Conservation (phyloP, 2,888 invertebrate genomes). For the Parelbella ahira region DNA sequence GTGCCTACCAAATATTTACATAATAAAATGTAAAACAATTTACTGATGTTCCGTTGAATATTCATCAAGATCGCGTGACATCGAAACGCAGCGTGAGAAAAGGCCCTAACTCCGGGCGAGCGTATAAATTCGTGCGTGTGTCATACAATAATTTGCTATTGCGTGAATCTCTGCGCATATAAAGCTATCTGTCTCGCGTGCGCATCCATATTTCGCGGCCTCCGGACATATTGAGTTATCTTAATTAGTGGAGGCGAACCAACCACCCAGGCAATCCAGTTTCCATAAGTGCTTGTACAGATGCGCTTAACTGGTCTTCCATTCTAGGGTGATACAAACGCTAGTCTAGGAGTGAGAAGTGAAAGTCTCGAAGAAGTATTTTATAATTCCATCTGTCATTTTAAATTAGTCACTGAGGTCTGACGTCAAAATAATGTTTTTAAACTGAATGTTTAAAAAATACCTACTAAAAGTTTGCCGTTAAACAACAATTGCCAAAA, state of each 20-base stretch:
- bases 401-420: too few relatives aligned
- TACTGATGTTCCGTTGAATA: conserved; percentile 23
- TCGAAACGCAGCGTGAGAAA: conserved; percentile 24
- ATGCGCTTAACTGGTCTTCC: conserved; percentile 15
- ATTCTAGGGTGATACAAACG: conserved; percentile 4
- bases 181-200: conserved; percentile 42
- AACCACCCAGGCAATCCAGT: conserved; percentile 38
- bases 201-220: conserved; percentile 50
- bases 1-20: conserved; percentile 16
- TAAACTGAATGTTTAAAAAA: too few relatives aligned
- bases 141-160: conserved; percentile 44
- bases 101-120: conserved; percentile 25
- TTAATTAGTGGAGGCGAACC: conserved; percentile 48
- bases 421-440: too few relatives aligned
- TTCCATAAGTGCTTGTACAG: conserved; percentile 30
- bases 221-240: conserved; percentile 57
- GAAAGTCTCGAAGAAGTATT: too few relatives aligned
- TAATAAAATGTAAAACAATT: conserved; percentile 24
- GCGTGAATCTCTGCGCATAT: conserved; percentile 35
- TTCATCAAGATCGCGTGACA: conserved; percentile 24
- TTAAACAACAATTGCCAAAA: too few relatives aligned
- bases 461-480: too few relatives aligned
- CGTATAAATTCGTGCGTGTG: conserved; percentile 31
- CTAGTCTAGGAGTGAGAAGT: too few relatives aligned
- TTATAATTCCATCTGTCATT: too few relatives aligned